Conservation (phyloP, 2,113 vertebrate genomes). For the Orientallactaga bullata region DNA sequence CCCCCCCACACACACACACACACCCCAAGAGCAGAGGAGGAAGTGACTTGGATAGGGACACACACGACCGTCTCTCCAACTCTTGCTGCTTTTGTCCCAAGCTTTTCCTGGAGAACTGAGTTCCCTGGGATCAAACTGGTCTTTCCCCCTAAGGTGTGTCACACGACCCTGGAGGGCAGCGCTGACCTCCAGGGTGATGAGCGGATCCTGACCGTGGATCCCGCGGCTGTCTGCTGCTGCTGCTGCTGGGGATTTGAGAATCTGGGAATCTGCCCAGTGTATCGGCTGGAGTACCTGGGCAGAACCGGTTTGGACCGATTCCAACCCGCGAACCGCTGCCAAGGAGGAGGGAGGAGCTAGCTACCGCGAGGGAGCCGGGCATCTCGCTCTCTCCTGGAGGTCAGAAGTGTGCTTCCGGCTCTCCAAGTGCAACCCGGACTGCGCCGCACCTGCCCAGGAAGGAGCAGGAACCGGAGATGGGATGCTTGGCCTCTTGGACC, state of each 20-base stretch:
- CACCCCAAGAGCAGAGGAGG: background rate
- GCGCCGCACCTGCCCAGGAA: background rate
- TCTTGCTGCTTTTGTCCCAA: background rate
- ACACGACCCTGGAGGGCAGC: too few relatives aligned
- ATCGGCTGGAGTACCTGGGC: background rate
- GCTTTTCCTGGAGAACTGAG: background rate
- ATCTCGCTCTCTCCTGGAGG: background rate
- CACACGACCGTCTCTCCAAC: too few relatives aligned
- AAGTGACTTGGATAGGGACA: conserved; percentile 4
- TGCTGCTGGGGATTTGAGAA: background rate
- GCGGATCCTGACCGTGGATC: background rate
- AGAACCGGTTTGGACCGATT: background rate
- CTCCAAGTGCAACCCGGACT: fast-evolving
- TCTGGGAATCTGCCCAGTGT: background rate
- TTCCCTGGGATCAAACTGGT: background rate
- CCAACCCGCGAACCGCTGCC: background rate
- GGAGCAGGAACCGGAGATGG: background rate
- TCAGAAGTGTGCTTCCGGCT: background rate
- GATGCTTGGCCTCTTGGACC: background rate
- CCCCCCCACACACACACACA: too few relatives aligned
- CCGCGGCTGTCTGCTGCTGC: background rate
- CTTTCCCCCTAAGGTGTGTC: background rate
- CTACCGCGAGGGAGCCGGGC: background rate
- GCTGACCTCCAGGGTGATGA: background rate
- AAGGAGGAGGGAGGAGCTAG: background rate